Evolutionary conservation across 2,797 vertebrate species (phyloP).

Genomic region (Mormyrops attenuatus): DNA sequence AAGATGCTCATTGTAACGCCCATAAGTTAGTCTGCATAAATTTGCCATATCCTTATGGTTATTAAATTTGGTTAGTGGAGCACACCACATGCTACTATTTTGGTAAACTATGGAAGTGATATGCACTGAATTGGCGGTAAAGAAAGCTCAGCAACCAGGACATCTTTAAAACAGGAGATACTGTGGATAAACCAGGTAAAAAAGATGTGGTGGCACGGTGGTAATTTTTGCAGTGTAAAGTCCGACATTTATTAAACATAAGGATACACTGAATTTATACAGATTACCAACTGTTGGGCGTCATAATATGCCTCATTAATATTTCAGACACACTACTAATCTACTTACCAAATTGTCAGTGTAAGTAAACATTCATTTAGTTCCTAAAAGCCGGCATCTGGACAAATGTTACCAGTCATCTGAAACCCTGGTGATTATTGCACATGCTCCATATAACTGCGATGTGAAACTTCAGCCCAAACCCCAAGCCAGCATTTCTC

Average conservation of each 20-base stretch:
- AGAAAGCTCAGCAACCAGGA: background rate
- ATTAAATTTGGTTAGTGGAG: background rate
- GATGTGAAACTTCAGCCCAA: background rate
- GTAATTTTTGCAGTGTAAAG: background rate
- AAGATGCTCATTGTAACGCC: background rate
- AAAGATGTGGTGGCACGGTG: background rate
- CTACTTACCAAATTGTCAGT: background rate
- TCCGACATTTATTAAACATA: background rate
- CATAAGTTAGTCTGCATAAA: background rate
- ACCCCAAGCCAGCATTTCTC: background rate
- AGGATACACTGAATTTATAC: background rate
- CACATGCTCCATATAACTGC: background rate
- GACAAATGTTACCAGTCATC: background rate
- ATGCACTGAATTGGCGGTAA: background rate
- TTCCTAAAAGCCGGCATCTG: background rate
- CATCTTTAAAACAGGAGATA: background rate
- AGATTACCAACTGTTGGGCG: background rate
- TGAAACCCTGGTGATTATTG: background rate
- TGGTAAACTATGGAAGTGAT: background rate
- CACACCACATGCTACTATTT: background rate
- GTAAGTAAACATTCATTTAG: background rate
- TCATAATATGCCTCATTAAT: background rate
- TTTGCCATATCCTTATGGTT: background rate
- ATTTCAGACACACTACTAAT: background rate
- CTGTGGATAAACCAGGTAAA: background rate